A percentile compares a stretch with the other conserved stretches of the same genome.
Evolutionary conservation across 1,140 invertebrate species (phyloP).

Genomic region (Formica selysi): DNA sequence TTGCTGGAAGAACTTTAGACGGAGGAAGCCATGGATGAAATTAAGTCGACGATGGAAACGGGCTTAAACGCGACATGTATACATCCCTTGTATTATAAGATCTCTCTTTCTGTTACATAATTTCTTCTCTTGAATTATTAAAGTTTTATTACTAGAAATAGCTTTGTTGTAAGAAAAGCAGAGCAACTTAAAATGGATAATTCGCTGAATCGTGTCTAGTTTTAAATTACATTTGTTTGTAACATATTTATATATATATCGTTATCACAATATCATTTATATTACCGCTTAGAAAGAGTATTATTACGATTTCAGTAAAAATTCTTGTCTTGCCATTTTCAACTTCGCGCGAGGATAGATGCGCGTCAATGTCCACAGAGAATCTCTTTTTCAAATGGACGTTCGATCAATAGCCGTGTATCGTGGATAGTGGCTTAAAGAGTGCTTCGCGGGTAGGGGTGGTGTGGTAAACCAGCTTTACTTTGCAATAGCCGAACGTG

Average conservation of each 20-base stretch:
- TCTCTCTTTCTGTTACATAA: slow-evolving; percentile 14
- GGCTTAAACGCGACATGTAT: slow-evolving; percentile 51
- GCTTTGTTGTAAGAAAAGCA: background rate
- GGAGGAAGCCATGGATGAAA: slow-evolving; percentile 55
- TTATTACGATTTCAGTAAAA: background rate
- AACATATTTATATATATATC: background rate
- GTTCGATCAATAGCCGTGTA: slow-evolving; percentile 41
- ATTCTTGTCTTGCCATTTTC: background rate
- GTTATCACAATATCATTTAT: too few species aligned
- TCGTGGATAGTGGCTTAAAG: slow-evolving; percentile 59
- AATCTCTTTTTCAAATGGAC: slow-evolving; percentile 58
- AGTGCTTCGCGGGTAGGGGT: slow-evolving; percentile 4
- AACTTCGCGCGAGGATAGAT: slow-evolving; percentile 6
- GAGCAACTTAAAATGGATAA: background rate
- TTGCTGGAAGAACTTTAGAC: slow-evolving; percentile 40
- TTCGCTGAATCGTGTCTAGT: background rate
- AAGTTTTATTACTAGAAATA: slow-evolving; percentile 2
- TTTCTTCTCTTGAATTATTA: slow-evolving; percentile 33
- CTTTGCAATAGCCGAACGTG: slow-evolving; percentile 60
- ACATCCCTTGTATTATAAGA: slow-evolving; percentile 37
- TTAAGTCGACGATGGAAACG: slow-evolving; percentile 52
- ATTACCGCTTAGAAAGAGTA: too few species aligned
- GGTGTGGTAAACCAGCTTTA: slow-evolving; percentile 61
- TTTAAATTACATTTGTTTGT: background rate
- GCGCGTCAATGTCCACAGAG: background rate